Base-by-base conservation (phyloP, 2,888 invertebrate genomes). In the Ormyrus labotus region DNA sequence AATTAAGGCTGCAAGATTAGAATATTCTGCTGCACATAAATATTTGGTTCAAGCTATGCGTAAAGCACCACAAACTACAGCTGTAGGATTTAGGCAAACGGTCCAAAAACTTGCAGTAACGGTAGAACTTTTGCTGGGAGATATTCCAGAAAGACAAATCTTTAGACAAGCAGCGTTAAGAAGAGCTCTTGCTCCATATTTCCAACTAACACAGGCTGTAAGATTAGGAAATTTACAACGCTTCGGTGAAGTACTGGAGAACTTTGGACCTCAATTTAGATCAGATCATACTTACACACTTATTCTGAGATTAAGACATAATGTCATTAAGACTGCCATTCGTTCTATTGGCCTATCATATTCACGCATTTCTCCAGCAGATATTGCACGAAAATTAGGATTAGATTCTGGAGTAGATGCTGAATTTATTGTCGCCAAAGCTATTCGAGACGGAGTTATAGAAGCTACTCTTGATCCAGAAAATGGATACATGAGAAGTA, bases 251-350 rank as follows among this genome's bases (percentile, higher is more conserved):
- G 98, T 98, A 0, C 92, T 99, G 75, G 96, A 97, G 85, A 96
- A 96, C 88, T 97, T 95, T 91, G 97, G 97, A 0, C 95, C 96
- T 0, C 96, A 97, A 90, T 99, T 99, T 90, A 95, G 98, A 84
- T 93, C 93, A 84, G 99, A 99, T 91, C 96, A 98, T 88, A 99
- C 99, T 0, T 98, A 97, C 87, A 98, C 99, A 47, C 92, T 99
- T 81, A 99, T 99, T 87, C 93, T 99, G 67, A 95, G 99, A 82
- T 93, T 99, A 76, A 94, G 99, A 75, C 99, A 99, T 91, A 99
- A 99, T 92, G 99, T 99, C 0, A 99, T 99, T 87, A 99, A 99
- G 92, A 99, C 99, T 10, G 99, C 98, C 0, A 96, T 99, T 75
- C 94, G 99, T 57, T 96, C 98, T 70, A 99, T 99, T 91, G 98